phyloP scores from a whole-genome alignment of 2,888 invertebrate genomes.

The Acleris sparsana region DNA sequence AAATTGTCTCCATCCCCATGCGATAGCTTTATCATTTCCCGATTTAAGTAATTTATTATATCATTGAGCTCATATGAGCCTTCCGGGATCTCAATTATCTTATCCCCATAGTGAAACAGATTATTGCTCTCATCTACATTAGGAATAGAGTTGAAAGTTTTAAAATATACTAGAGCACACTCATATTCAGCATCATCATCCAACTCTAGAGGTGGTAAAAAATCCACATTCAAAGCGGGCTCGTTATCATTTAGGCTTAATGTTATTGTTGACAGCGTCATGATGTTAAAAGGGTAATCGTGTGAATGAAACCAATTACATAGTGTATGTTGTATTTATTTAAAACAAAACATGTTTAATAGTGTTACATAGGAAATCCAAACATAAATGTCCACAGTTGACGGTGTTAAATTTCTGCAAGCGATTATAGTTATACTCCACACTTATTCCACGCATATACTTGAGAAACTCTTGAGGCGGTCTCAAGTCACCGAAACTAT shows the following conservation, averaged over 20 bases:
- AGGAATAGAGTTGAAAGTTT: slow-evolving; percentile 36
- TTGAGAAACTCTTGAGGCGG: slow-evolving; percentile 12
- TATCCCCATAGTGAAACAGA: slow-evolving; percentile 29
- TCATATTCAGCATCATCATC: background rate
- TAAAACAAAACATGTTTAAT: slow-evolving; percentile 3
- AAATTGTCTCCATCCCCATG: background rate
- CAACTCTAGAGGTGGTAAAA: slow-evolving; percentile 18
- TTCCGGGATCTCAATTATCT: slow-evolving; percentile 15
- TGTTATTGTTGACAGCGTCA: slow-evolving; percentile 1
- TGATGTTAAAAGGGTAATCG: background rate
- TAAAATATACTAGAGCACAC: slow-evolving; percentile 31
- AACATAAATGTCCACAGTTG: slow-evolving; percentile 24
- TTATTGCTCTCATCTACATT: slow-evolving; percentile 37
- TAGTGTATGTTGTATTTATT: background rate
- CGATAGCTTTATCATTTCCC: background rate
- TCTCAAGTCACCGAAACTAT: slow-evolving; percentile 21
- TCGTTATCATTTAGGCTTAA: slow-evolving; percentile 1
- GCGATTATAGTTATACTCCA: slow-evolving; percentile 17
- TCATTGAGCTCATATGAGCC: slow-evolving; percentile 17
- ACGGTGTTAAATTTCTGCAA: slow-evolving; percentile 5
- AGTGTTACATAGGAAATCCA: slow-evolving; percentile 1
- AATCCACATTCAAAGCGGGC: slow-evolving; percentile 12
- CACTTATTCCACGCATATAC: background rate
- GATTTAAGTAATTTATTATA: slow-evolving; percentile 4
- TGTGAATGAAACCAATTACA: no score